Percentiles rank a stretch among this genome's conserved stretches.
Conservation (phyloP, 2,113 vertebrate species). For the Pristiophorus japonicus region DNA sequence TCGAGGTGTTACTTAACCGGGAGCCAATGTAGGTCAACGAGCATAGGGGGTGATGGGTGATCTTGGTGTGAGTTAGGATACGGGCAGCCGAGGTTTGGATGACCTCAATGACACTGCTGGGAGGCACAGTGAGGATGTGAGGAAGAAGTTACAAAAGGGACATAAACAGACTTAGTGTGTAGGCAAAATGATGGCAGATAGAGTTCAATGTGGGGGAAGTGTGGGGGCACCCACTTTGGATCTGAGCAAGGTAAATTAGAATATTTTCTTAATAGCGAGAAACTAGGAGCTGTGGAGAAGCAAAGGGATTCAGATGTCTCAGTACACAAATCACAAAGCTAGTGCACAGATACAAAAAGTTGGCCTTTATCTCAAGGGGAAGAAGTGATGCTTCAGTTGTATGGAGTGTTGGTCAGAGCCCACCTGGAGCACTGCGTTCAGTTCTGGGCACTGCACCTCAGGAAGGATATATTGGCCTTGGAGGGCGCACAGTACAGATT, state of each 20-base stretch:
- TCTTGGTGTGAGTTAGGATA: no score
- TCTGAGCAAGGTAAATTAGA: not conserved
- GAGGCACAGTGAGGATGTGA: not conserved
- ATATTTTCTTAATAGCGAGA: not conserved
- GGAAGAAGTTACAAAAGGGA: not conserved
- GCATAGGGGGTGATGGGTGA: no score
- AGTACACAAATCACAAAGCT: not conserved
- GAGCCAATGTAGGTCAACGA: no score
- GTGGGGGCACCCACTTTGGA: not conserved
- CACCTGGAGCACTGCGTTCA: not conserved
- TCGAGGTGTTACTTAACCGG: no score
- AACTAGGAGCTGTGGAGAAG: not conserved
- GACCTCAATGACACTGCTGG: no score
- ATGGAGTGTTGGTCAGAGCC: not conserved
- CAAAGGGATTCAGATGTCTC: not conserved
- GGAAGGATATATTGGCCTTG: not conserved
- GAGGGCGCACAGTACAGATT: not conserved
- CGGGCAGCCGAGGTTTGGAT: no score
- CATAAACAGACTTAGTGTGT: not conserved
- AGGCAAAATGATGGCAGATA: not conserved
- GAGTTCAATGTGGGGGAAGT: not conserved
- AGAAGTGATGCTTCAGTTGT: not conserved
- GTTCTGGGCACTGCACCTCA: not conserved
- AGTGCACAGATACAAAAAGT: not conserved
- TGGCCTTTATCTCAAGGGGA: no score